phyloP scores from a whole-genome alignment of 2,113 vertebrate species.

The Gracilinanus agilis region DNA sequence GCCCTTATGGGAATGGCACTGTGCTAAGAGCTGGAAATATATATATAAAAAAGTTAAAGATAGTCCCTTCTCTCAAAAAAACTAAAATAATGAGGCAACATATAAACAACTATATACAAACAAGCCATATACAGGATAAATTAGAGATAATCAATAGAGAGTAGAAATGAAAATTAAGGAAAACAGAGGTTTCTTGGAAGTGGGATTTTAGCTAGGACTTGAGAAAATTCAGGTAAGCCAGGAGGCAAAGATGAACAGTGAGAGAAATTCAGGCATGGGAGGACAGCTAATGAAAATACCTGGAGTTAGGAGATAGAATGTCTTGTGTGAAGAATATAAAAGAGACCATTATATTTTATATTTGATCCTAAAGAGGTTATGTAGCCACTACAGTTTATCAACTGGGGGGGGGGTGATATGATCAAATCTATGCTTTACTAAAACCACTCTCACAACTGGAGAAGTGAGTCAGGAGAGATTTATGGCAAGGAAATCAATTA shows the following conservation, averaged over 20 bases:
- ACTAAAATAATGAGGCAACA: neutral
- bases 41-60: neutral
- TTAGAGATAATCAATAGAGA: neutral
- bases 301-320: too few relatives aligned
- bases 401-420: neutral
- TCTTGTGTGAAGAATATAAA: too few relatives aligned
- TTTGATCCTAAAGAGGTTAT: too few relatives aligned
- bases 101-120: neutral
- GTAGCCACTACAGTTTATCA: neutral
- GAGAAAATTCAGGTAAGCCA: neutral
- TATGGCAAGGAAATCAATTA: neutral
- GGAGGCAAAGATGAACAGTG: neutral
- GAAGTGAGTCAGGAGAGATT: neutral
- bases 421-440: neutral
- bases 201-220: neutral
- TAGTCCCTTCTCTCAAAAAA: neutral
- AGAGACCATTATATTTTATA: neutral
- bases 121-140: neutral
- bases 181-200: neutral
- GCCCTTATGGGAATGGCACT: neutral
- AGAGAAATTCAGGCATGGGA: neutral
- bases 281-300: too few relatives aligned
- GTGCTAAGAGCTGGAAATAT: neutral
- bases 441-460: neutral
- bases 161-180: neutral